phyloP scores from a whole-genome alignment of 2,113 vertebrate genomes.

The Rhinolophus sinicus region DNA sequence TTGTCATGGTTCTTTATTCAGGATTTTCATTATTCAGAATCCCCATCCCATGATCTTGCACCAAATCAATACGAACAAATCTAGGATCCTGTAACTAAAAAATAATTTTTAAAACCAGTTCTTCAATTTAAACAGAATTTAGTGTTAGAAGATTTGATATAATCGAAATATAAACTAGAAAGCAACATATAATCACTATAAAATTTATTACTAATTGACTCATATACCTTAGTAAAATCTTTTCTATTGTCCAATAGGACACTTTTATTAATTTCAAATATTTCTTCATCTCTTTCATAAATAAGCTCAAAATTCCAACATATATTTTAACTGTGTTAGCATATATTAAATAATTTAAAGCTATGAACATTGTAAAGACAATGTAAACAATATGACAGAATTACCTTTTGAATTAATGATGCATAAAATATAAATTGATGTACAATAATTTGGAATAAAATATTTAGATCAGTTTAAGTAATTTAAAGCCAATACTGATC shows the following conservation, averaged over 20 bases:
- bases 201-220: neutral
- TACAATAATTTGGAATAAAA: neutral
- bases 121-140: neutral
- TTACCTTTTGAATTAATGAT: neutral
- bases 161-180: neutral
- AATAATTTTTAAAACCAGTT: neutral
- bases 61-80: neutral
- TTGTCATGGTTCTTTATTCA: neutral
- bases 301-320: neutral
- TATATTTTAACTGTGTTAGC: neutral
- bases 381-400: neutral
- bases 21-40: neutral
- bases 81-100: neutral
- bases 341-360: neutral
- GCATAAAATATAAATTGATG: neutral
- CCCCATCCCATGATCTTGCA: neutral
- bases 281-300: neutral
- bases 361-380: neutral
- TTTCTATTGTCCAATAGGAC: neutral
- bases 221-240: neutral
- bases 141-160: neutral
- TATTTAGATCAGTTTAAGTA: neutral
- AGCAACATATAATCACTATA: neutral
- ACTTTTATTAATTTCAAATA: neutral
- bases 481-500: neutral